Evolutionary conservation across 1,140 invertebrate species (phyloP).

Genomic region (Psix sp.): DNA sequence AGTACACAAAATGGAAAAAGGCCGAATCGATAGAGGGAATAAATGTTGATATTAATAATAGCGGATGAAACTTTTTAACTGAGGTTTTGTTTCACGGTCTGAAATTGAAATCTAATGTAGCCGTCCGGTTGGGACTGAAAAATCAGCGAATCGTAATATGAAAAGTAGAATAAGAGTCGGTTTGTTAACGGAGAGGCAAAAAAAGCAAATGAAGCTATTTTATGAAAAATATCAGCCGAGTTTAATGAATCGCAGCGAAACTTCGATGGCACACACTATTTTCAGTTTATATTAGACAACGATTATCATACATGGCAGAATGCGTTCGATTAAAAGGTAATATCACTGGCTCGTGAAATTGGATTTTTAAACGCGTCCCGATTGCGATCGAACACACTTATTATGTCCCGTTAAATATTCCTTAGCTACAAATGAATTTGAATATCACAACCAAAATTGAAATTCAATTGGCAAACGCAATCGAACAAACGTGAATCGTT

Average conservation of each 20-base stretch:
- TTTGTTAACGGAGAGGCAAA: no score
- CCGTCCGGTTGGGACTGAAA: no score
- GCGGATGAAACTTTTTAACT: no score
- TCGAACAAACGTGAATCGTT: conserved; percentile 15
- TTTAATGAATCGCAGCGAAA: conserved; percentile 38
- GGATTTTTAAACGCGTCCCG: conserved; percentile 38
- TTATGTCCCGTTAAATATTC: conserved; percentile 33
- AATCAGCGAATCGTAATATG: no score
- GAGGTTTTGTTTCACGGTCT: no score
- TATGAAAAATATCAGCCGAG: conserved; percentile 4
- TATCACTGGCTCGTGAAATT: conserved; percentile 47
- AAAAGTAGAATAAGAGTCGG: no score
- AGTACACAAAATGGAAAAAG: no score
- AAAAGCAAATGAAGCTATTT: conserved; percentile 4
- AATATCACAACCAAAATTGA: conserved; percentile 17
- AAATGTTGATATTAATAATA: no score
- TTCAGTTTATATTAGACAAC: conserved; percentile 12
- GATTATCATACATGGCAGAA: conserved; percentile 36
- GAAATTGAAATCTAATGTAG: no score
- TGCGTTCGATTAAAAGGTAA: conserved; percentile 46
- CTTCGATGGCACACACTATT: conserved; percentile 14
- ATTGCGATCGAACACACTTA: conserved; percentile 27
- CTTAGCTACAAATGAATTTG: conserved; percentile 28
- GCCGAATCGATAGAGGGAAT: no score
- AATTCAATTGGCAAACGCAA: conserved; percentile 9